Conservation (phyloP, 2,113 vertebrate species). For the Dolichallabes microphthalmus region DNA sequence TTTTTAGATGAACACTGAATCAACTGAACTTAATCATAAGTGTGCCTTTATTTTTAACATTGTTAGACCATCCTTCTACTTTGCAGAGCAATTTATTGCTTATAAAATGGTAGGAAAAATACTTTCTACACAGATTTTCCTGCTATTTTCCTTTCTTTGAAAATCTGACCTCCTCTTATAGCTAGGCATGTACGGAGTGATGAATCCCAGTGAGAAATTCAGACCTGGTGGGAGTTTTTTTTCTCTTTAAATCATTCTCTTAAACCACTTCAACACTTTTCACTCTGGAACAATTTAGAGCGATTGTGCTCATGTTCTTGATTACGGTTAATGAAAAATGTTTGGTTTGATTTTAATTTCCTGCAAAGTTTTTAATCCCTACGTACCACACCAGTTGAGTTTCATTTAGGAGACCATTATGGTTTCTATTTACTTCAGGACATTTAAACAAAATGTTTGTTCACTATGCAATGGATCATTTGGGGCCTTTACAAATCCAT, state of each 20-base stretch:
- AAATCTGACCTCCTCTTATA: not conserved
- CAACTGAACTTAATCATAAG: not conserved
- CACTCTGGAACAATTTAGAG: not conserved
- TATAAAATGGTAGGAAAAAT: not conserved
- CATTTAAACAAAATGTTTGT: slow-evolving; percentile 31
- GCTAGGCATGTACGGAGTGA: not conserved
- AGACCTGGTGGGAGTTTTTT: not conserved
- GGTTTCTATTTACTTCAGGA: slow-evolving; percentile 23
- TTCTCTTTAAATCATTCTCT: not conserved
- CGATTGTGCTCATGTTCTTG: not conserved
- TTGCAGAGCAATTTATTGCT: not conserved
- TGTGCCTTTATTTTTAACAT: not conserved
- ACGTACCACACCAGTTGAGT: not conserved
- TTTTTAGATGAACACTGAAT: not conserved
- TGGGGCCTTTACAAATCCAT: slow-evolving; percentile 10
- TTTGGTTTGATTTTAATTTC: not conserved
- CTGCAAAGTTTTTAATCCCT: not conserved
- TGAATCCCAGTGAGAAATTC: not conserved
- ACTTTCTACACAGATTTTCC: not conserved
- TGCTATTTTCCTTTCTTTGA: not conserved
- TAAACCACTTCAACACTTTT: not conserved
- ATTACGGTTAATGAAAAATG: not conserved
- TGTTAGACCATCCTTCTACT: not conserved
- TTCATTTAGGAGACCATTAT: not conserved
- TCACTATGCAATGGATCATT: slow-evolving; percentile 16